Conservation (phyloP, 2,797 vertebrate species). For the Corythornis leucogaster region DNA sequence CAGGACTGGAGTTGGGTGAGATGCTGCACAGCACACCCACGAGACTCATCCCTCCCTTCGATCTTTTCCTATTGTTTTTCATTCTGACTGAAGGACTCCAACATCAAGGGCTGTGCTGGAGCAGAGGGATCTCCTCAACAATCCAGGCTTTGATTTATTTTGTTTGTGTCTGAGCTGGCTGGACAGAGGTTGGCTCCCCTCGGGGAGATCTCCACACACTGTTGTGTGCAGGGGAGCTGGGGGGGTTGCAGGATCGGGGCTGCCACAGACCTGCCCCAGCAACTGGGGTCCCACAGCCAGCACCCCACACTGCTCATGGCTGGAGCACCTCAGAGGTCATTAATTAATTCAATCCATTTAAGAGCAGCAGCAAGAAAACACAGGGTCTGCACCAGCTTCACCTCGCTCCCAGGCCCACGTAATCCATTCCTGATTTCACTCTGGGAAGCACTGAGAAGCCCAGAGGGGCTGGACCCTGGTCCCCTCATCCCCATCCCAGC, state of each 20-base stretch:
- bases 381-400: not conserved
- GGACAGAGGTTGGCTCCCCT: not conserved
- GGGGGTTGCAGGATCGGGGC: not conserved
- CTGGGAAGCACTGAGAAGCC: accelerated
- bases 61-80: not conserved
- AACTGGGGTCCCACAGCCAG: accelerated
- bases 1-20: not conserved
- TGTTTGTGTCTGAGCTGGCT: not conserved
- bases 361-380: not conserved
- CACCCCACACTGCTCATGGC: not conserved
- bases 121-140: not conserved
- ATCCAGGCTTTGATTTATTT: conserved; percentile 9
- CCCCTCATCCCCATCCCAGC: not conserved
- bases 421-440: not conserved
- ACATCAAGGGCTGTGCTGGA: conserved; percentile 12
- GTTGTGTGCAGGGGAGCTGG: accelerated
- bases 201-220: not conserved
- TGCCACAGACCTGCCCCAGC: not conserved
- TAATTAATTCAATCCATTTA: not conserved
- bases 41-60: not conserved
- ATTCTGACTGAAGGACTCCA: not conserved
- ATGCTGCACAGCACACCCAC: not conserved
- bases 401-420: accelerated
- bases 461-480: accelerated
- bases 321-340: not conserved